These are phyloP conservation scores for Drosophila mercatorum DNA, from an alignment of 2,888 invertebrate genomes.

Conservation along the genomic window DNA sequence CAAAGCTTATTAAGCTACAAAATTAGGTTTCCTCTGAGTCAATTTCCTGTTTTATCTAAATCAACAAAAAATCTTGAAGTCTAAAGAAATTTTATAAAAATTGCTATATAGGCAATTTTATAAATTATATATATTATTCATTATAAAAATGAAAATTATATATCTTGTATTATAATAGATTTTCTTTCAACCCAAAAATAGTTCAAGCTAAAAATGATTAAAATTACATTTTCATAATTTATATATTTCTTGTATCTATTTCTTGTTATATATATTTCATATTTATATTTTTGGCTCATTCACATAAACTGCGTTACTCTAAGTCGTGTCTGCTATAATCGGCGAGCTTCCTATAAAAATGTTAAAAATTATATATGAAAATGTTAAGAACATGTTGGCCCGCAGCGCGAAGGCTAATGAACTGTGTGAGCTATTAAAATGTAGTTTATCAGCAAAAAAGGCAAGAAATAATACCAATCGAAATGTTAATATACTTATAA, in stretches of 20 bases:
- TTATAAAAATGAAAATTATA: too few species aligned
- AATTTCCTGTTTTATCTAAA: too few species aligned
- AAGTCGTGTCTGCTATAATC: background rate
- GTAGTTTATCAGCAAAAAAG: constrained; percentile 48
- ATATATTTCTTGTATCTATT: background rate
- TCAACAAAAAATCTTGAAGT: too few species aligned
- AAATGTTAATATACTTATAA: background rate
- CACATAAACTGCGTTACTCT: background rate
- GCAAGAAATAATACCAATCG: background rate
- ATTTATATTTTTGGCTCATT: background rate
- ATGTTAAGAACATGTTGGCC: constrained; percentile 3
- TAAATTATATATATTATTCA: too few species aligned
- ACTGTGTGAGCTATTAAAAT: constrained; percentile 56
- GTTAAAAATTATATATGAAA: background rate
- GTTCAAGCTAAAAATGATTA: too few species aligned
- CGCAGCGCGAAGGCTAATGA: constrained; percentile 57
- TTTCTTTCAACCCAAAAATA: background rate
- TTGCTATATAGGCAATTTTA: too few species aligned
- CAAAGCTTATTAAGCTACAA: too few species aligned
- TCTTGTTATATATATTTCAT: background rate
- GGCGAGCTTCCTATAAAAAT: background rate
- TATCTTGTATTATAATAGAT: too few species aligned
- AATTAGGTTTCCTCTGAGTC: too few species aligned
- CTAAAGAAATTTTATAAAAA: too few species aligned
- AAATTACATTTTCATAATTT: background rate